phyloP scores from a whole-genome alignment of 1,140 invertebrate genomes.

The Pissodes strobi region DNA sequence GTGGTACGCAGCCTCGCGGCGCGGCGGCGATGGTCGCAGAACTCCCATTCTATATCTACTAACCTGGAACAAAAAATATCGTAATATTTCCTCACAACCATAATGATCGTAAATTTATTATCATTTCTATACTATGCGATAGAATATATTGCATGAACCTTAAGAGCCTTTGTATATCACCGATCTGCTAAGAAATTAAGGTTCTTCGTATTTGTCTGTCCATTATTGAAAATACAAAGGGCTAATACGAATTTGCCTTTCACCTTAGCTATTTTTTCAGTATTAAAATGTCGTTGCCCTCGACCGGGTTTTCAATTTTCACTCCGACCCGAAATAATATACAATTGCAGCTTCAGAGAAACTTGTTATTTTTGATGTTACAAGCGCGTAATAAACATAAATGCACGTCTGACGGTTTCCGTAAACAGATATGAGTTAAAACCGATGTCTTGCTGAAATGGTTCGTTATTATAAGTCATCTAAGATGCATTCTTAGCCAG shows the following conservation, averaged over 20 bases:
- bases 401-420: constrained; percentile 14
- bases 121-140: too few relatives aligned
- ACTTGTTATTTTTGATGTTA: constrained; percentile 8
- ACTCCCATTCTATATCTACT: neutral
- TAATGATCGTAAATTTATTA: too few relatives aligned
- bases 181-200: neutral
- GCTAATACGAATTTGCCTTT: too few relatives aligned
- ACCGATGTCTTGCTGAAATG: too few relatives aligned
- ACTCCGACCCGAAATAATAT: neutral
- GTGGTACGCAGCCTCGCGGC: neutral
- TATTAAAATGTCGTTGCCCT: neutral
- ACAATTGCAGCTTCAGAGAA: constrained; percentile 9
- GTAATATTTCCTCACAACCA: too few relatives aligned
- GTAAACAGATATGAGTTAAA: constrained; percentile 17
- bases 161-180: neutral
- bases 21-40: neutral
- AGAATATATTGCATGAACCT: too few relatives aligned
- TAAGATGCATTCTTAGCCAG: too few relatives aligned
- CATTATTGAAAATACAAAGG: too few relatives aligned
- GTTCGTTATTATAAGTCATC: too few relatives aligned
- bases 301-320: neutral
- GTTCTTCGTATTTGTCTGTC: too few relatives aligned
- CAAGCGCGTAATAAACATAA: neutral
- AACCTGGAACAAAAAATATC: neutral
- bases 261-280: neutral